Percentiles rank a stretch among this genome's conserved stretches.
phyloP scores from a whole-genome alignment of 2,113 vertebrate genomes.

The Melospiza melodia region DNA sequence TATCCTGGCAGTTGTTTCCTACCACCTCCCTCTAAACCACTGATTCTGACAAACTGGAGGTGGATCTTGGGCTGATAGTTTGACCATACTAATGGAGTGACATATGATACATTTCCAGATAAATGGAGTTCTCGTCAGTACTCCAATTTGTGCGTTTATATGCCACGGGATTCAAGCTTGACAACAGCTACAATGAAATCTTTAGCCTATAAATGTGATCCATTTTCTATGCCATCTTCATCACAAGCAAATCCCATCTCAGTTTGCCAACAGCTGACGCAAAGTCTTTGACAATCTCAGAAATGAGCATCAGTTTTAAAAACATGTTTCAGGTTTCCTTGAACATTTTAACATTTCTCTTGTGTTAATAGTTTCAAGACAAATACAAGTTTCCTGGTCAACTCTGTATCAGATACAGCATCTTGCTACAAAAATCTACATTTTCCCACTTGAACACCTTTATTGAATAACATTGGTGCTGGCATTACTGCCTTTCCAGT shows the following conservation, averaged over 20 bases:
- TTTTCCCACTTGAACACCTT: neutral
- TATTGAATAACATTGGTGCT: neutral
- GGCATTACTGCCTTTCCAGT: neutral
- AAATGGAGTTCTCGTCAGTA: neutral
- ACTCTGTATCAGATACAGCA: neutral
- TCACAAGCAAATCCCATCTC: neutral
- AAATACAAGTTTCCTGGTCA: neutral
- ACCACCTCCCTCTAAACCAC: neutral
- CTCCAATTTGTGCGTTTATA: neutral
- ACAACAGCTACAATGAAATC: neutral
- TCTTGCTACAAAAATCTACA: neutral
- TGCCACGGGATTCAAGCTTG: rapidly evolving
- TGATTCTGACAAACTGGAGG: neutral
- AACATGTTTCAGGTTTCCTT: neutral
- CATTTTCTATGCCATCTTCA: neutral
- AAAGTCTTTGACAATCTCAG: neutral
- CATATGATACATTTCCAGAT: neutral
- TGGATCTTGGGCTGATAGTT: neutral
- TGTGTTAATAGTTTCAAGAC: neutral
- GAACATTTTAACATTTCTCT: neutral
- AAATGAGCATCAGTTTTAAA: neutral
- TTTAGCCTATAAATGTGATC: neutral
- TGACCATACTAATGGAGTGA: neutral
- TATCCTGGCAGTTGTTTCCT: neutral
- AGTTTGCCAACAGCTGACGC: neutral